Evolutionary conservation across 1,140 invertebrate species (phyloP), one percentile per base, ranked within the genome.

Genomic region (Brevipalpus yothersi): DNA sequence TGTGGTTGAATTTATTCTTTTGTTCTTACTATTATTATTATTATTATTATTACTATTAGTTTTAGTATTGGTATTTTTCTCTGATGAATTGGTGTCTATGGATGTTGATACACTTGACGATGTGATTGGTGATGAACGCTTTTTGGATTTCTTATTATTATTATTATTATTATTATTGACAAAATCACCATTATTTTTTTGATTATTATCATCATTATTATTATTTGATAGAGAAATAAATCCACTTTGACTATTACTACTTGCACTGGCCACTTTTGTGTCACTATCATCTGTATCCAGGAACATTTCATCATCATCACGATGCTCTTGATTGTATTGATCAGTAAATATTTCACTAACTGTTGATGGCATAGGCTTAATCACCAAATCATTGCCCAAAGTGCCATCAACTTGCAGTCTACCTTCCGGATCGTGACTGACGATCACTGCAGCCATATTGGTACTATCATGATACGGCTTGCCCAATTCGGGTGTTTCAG

Each of bases 381-480:
- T 86, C 58, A 90, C 82, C 66, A 89, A 70, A 67, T 88, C 82
- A 67, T 84, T 78, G 59, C 86, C 86, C 63, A 92, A 87, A 61
- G 85, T 87, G 63, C 86, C 87, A 73, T 91, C 84, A 80, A 89
- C 79, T 66, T 86, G 76, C 62, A 88, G 72, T 71, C 80, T 79
- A 58, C 83, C 84, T 71, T 80, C 80, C 65, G 78, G 71, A 63
- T 79, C 77, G 68, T 83, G 82, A 67, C 77, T 78, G 66, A 85
- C 78, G 47, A 89, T 72, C 67, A 91, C 77, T 11, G 86, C 86
- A 21, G 86, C 86, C 73, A 84, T 80, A 66, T 84, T 88, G 21
- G 76, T 72, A 62, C 82, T 77, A 70, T 91, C 86, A 68, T 91
- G 86, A 72, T 86, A 91, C 19, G 84, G 77, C 59, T 86, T 81